Conservation (phyloP, 1,140 invertebrate genomes). For the Anastrepha ludens region DNA sequence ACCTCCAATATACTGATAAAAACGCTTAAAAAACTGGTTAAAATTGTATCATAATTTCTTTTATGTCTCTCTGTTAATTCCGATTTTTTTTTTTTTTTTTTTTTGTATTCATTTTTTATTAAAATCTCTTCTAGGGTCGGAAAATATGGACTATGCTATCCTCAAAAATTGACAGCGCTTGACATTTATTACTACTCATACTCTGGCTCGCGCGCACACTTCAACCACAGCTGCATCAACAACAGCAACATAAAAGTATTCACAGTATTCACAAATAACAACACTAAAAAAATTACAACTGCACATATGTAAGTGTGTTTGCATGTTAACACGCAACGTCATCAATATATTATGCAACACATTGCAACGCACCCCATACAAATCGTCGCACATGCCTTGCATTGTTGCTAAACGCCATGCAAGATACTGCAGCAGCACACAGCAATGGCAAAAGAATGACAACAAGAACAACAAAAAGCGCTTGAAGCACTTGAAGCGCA, state of each 20-base stretch:
- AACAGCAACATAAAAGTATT: background rate
- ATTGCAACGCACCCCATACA: constrained; percentile 17
- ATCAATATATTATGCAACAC: constrained; percentile 49
- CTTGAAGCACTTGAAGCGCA: constrained; percentile 42
- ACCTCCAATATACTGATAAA: too few species aligned
- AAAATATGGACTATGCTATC: background rate
- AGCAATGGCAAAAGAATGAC: background rate
- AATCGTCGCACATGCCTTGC: too few species aligned
- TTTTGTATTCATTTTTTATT: too few species aligned
- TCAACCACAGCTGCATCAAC: background rate
- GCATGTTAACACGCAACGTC: constrained; percentile 4
- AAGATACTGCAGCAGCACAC: background rate
- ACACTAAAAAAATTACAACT: background rate
- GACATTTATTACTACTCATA: constrained; percentile 9
- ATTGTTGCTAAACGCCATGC: too few species aligned
- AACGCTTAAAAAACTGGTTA: too few species aligned
- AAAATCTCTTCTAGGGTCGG: too few species aligned
- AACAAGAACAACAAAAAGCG: background rate
- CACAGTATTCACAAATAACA: background rate
- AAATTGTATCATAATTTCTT: too few species aligned
- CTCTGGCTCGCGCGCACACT: constrained; percentile 18
- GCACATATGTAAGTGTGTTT: background rate
- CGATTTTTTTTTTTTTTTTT: too few species aligned
- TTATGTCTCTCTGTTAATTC: too few species aligned
- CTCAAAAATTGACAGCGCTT: background rate